Base-by-base conservation (phyloP, 2,888 invertebrate species). In the Plagodis dolabraria region DNA sequence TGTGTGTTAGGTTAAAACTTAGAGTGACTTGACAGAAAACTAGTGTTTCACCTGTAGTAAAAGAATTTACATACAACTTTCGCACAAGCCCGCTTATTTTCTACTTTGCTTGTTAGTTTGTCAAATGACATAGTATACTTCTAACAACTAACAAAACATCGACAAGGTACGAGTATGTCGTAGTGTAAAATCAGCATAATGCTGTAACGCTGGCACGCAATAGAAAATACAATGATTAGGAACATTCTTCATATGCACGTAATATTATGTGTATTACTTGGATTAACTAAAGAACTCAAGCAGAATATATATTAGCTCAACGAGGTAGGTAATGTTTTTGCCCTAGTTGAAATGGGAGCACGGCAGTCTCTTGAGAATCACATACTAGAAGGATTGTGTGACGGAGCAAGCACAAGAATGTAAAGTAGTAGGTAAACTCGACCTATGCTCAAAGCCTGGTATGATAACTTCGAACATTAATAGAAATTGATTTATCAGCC, bases 1-100 rank as follows among this genome's bases (percentile, higher is more conserved):
- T 22, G 22, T 22, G 2, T 22, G 22, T 22, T 22, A 22, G 1
- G 22, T 22, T 96, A 90, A 70, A 94, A 40, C 40, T 10, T 40
- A 1, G 40, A 1, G 40, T 40, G 12, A 48, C 53, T 42, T 33
- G 38, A 53, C 46, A 45, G n/a, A 44, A 53, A 49, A 11, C 44
- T 5, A 5, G 34, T 38, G 47, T 43, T 50, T 50, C 5, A 36
- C 36, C 7, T 8, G 7, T 35, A 54, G n/a, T 33, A 47, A 36
- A 35, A 44, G 11, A 33, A 48, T 58, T 40, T 52, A 38, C 7
- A 43, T 12, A 12, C 12, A 45, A 48, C 48, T 56, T 61, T 61
- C 60, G 46, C 60, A 53, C 10, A 38, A 40, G 48, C 10, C 35
- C 43, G 60, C 10, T 1, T 38, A 53, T 56, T 56, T 51, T 60